phyloP scores from a whole-genome alignment of 2,797 vertebrate species.

The Crenuchus spilurus region DNA sequence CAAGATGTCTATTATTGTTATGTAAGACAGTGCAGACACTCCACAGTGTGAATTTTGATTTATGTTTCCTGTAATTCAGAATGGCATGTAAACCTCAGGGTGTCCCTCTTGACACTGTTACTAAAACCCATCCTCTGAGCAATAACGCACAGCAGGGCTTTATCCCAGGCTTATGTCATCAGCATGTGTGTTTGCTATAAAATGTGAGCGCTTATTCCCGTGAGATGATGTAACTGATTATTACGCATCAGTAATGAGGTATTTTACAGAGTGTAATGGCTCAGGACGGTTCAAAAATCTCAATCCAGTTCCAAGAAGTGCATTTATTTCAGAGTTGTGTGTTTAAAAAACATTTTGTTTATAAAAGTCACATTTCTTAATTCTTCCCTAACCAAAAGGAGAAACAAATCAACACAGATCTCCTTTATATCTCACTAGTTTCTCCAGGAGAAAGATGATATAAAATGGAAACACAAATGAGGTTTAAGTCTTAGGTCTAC shows the following conservation, averaged over 20 bases:
- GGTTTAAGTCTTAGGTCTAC: too few species aligned
- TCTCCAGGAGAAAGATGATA: too few species aligned
- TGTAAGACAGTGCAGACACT: background rate
- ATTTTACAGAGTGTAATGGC: background rate
- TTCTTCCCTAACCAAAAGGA: too few species aligned
- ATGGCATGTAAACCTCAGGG: constrained; percentile 11
- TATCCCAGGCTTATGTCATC: background rate
- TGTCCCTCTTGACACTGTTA: constrained; percentile 3
- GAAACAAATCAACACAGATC: too few species aligned
- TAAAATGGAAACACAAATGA: too few species aligned
- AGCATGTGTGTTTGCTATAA: background rate
- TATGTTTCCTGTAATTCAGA: constrained; percentile 7
- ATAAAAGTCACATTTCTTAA: too few species aligned
- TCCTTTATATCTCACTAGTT: too few species aligned
- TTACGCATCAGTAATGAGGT: background rate
- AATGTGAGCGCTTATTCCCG: background rate
- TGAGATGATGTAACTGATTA: background rate
- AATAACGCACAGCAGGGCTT: background rate
- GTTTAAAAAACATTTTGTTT: too few species aligned
- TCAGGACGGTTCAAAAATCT: background rate
- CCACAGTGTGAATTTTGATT: constrained; percentile 5
- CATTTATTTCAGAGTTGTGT: too few species aligned
- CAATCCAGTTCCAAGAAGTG: background rate
- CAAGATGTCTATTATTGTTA: background rate
- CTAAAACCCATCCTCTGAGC: background rate